Conservation (phyloP, 2,797 vertebrate species). For the Epinephelus coioides region DNA sequence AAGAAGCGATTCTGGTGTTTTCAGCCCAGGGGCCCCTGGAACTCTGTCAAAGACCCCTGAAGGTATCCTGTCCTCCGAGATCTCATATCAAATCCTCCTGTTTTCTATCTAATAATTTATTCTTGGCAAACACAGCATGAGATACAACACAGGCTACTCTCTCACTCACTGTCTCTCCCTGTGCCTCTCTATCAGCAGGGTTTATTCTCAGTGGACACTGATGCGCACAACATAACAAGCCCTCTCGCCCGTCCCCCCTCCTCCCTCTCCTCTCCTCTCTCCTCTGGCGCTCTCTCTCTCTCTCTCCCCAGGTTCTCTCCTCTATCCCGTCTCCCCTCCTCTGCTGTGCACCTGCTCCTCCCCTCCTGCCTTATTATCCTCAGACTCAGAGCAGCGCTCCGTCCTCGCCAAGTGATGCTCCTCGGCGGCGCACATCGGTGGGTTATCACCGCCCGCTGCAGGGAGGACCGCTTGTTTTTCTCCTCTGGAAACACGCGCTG, state of each 20-base stretch:
- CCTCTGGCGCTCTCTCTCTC: not conserved
- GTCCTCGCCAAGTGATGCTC: slow-evolving; percentile 73
- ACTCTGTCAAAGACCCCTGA: not conserved
- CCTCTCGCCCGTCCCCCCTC: not conserved
- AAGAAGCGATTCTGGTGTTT: not conserved
- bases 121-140: slow-evolving; percentile 32
- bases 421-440: slow-evolving; percentile 43
- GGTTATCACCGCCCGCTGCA: slow-evolving; percentile 31
- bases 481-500: slow-evolving; percentile 14
- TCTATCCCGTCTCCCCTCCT: slow-evolving; percentile 49
- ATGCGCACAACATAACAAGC: slow-evolving; percentile 57
- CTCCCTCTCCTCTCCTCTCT: slow-evolving; percentile 8
- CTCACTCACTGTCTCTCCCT: slow-evolving; percentile 3
- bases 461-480: slow-evolving; percentile 30
- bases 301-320: slow-evolving; percentile 45
- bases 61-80: not conserved
- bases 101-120: slow-evolving; percentile 20
- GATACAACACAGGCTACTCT: not conserved
- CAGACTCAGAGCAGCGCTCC: slow-evolving; percentile 62
- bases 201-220: slow-evolving; percentile 62
- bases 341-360: slow-evolving; percentile 76
- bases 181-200: slow-evolving; percentile 36
- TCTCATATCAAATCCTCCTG: slow-evolving; percentile 3
- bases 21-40: not conserved
- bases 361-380: slow-evolving; percentile 70